Percentiles rank a stretch among this genome's conserved stretches.
These are phyloP conservation scores for Drosophila villosipedis DNA, from an alignment of 2,888 invertebrate species.

Conservation along the genomic window DNA sequence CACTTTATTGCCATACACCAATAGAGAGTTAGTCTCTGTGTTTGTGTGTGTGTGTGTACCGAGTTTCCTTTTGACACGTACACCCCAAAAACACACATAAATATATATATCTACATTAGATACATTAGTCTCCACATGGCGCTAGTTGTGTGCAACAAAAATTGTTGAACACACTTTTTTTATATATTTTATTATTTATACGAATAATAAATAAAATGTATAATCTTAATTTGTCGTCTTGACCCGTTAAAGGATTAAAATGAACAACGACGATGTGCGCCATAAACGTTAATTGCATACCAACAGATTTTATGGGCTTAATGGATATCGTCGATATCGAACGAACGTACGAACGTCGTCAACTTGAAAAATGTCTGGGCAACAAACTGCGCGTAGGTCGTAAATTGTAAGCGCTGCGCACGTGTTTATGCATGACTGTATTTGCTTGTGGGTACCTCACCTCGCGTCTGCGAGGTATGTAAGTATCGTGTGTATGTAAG, in stretches of 20 bases:
- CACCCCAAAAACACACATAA: constrained; percentile 13
- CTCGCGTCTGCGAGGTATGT: constrained; percentile 19
- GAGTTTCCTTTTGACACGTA: constrained; percentile 40
- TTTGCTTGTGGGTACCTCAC: constrained; percentile 38
- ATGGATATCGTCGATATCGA: constrained; percentile 80
- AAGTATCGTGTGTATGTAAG: constrained; percentile 21
- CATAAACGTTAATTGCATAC: constrained; percentile 82
- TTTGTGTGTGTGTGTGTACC: constrained; percentile 10
- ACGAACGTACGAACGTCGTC: constrained; percentile 48
- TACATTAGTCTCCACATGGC: constrained; percentile 17
- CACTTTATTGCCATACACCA: constrained; percentile 80
- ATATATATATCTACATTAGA: not conserved
- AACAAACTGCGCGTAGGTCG: constrained; percentile 43
- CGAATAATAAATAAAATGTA: constrained; percentile 72
- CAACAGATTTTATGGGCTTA: constrained; percentile 81
- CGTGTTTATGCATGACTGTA: constrained; percentile 58
- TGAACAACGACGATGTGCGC: constrained; percentile 50
- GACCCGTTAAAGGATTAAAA: constrained; percentile 75
- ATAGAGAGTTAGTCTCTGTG: constrained; percentile 10
- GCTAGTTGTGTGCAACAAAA: constrained; percentile 15
- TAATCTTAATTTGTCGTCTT: constrained; percentile 77
- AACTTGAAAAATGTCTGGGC: constrained; percentile 48
- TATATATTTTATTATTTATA: constrained; percentile 58
- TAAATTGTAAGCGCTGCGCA: constrained; percentile 69
- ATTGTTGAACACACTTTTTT: constrained; percentile 21